phyloP scores from a whole-genome alignment of 2,888 invertebrate species.

The Plebejus anna region DNA sequence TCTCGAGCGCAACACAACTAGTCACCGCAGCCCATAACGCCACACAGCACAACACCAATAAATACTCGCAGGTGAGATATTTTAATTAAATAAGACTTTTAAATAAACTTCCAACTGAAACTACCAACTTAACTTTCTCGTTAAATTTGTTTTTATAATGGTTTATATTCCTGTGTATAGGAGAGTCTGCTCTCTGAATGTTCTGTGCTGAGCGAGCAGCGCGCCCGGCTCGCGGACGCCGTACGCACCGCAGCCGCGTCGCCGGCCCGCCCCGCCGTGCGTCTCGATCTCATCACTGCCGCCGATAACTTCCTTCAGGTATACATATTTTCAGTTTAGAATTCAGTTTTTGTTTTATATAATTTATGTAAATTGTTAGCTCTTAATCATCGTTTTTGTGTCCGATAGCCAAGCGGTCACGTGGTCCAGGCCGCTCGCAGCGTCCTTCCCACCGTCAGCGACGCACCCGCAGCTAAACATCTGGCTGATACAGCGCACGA shows the following conservation, averaged over 20 bases:
- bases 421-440: conserved; percentile 82
- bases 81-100: neutral
- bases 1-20: conserved; percentile 93
- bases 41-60: conserved; percentile 85
- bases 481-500: conserved; percentile 86
- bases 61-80: conserved; percentile 63
- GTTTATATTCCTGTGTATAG: conserved; percentile 48
- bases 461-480: conserved; percentile 87
- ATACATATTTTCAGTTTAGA: neutral
- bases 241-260: conserved; percentile 84
- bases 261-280: conserved; percentile 87
- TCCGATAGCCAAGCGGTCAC: conserved; percentile 36
- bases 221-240: conserved; percentile 90
- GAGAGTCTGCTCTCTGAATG: conserved; percentile 88
- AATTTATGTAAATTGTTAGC: neutral
- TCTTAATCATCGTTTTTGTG: neutral
- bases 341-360: neutral
- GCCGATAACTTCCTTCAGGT: conserved; percentile 91
- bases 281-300: conserved; percentile 89
- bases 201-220: conserved; percentile 85
- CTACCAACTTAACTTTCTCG: too few species aligned
- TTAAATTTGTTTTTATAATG: too few species aligned
- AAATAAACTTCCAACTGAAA: neutral
- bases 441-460: conserved; percentile 89
- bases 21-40: conserved; percentile 93